Evolutionary conservation across 2,888 invertebrate species (phyloP).

Genomic region (Acrobeloides nanus): DNA sequence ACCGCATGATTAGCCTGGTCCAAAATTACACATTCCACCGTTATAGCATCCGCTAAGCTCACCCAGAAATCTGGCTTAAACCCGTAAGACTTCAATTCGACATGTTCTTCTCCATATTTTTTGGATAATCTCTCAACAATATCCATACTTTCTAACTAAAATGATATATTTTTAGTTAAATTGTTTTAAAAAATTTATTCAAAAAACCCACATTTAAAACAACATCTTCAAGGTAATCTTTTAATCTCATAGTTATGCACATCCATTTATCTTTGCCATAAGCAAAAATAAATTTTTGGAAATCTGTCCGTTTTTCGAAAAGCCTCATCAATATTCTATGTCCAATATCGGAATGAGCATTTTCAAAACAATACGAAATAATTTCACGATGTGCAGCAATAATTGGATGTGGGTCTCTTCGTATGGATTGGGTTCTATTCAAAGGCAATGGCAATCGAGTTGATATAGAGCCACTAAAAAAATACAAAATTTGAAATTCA

Average conservation of each 20-base stretch:
- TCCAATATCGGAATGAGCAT: constrained; percentile 48
- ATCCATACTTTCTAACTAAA: constrained; percentile 46
- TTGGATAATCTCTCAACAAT: constrained; percentile 33
- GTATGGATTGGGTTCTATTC: constrained; percentile 18
- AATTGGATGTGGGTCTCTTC: constrained; percentile 25
- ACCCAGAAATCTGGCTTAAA: constrained; percentile 54
- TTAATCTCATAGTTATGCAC: constrained; percentile 36
- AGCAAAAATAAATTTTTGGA: constrained; percentile 35
- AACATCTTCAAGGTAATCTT: constrained; percentile 43
- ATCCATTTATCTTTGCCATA: constrained; percentile 43
- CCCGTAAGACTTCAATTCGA: constrained; percentile 42
- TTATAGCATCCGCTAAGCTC: constrained; percentile 49
- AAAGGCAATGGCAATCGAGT: constrained; percentile 3
- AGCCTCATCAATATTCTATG: constrained; percentile 35
- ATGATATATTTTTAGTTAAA: not conserved
- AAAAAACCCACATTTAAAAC: constrained; percentile 34
- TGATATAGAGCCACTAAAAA: too few species aligned
- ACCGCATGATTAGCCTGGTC: constrained; percentile 49
- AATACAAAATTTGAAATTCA: too few species aligned
- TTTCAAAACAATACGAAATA: constrained; percentile 45
- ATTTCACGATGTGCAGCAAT: constrained; percentile 30
- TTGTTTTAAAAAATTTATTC: not conserved
- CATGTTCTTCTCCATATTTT: constrained; percentile 48
- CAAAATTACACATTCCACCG: constrained; percentile 49
- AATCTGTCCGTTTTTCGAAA: constrained; percentile 51